These are phyloP conservation scores for Columba livia DNA, from an alignment of 2,113 vertebrate species.

Conservation along the genomic window DNA sequence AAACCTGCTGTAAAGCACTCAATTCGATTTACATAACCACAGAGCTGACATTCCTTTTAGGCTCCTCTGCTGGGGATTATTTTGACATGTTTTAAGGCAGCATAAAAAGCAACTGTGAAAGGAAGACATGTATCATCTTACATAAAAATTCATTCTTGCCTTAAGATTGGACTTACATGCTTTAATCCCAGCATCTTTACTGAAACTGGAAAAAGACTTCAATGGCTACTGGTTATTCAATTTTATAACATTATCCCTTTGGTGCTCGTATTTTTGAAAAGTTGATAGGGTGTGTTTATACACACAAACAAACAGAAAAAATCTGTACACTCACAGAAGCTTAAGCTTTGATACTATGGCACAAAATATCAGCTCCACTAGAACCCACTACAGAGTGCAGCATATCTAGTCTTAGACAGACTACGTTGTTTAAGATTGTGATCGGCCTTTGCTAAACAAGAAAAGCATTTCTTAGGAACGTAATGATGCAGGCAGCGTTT, in stretches of 20 bases:
- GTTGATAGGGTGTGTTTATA: not conserved
- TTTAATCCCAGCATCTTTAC: slow-evolving; percentile 71
- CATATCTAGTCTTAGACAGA: not conserved
- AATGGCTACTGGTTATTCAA: slow-evolving; percentile 57
- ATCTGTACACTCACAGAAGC: slow-evolving; percentile 33
- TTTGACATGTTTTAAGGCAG: slow-evolving; percentile 85
- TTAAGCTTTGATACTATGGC: slow-evolving; percentile 4
- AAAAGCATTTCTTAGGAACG: slow-evolving; percentile 71
- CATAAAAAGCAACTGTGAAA: slow-evolving; percentile 82
- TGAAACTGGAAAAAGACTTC: slow-evolving; percentile 64
- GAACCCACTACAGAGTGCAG: not conserved
- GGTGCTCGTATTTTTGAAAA: slow-evolving; percentile 63
- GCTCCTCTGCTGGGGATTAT: slow-evolving; percentile 81
- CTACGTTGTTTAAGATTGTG: not conserved
- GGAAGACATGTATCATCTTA: slow-evolving; percentile 80
- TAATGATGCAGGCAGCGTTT: slow-evolving; percentile 76
- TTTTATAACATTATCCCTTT: slow-evolving; percentile 65
- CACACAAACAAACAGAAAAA: slow-evolving; percentile 12
- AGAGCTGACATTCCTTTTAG: slow-evolving; percentile 83
- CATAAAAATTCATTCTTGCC: slow-evolving; percentile 76
- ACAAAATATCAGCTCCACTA: slow-evolving; percentile 17
- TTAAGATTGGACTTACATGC: slow-evolving; percentile 68
- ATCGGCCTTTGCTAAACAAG: slow-evolving; percentile 4
- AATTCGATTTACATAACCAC: slow-evolving; percentile 87
- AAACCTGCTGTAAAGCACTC: slow-evolving; percentile 87